Evolutionary conservation across 2,113 vertebrate species (phyloP), one percentile per base, ranked within the genome.

Genomic region (Poeciliopsis prolifica): DNA sequence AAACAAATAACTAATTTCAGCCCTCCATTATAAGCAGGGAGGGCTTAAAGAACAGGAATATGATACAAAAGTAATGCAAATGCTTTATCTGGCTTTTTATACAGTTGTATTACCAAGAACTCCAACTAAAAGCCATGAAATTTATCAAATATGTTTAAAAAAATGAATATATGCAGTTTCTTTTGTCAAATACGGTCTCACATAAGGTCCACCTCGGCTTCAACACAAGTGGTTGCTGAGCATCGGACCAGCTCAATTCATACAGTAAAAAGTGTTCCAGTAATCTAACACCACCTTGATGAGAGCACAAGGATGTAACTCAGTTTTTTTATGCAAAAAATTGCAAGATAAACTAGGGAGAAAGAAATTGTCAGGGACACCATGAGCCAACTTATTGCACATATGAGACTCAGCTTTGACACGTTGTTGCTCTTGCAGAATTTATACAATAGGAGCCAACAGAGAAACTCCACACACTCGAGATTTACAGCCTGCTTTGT

Each of bases 361-460:
- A 11, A 71, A 28, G 35, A 75, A 63, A 33, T 1, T 29, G 61
- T 82, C 33, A 73, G 17, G 28, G 44, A 66, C 35, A 67, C 40
- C 37, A 24, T 28, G 60, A 29, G 40, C 42, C 26, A 24, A 9
- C 8, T 68, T 40, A n/a, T 40, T 35, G 31, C 1, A 67, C 4
- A 17, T n/a, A 24, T 5, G 10, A 15, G 33, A 35, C 64, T 10
- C 5, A 14, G 19, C 48, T 30, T 17, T 42, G 42, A 35, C 40
- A 71, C 31, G 8, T 11, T 29, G 22, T 30, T 28, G 28, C 35
- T 30, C 30, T 26, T 61, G 81, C 60, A 63, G 42, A 73, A 48
- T 73, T 77, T 11, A 44, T 17, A 44, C 42, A 44, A 58, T 4
- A 60, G 44, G 58, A 66, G 42, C 31, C 33, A 76, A 54, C 51